phyloP scores from a whole-genome alignment of 2,797 vertebrate genomes.

The Hemitrygon akajei region DNA sequence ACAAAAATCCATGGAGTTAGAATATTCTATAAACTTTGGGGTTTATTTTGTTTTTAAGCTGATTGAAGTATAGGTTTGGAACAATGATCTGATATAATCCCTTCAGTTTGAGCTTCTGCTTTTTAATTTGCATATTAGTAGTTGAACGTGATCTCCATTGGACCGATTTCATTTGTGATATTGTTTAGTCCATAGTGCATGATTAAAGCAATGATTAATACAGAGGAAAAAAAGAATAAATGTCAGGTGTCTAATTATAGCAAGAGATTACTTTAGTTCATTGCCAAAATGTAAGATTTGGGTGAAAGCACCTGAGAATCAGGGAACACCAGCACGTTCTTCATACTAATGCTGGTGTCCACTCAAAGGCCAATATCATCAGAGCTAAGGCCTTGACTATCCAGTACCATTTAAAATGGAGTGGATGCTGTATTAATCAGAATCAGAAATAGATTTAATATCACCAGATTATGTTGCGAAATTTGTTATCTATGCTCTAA shows the following conservation, averaged over 20 bases:
- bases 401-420: no score
- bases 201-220: neutral
- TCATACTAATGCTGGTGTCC: no score
- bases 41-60: slow-evolving; percentile 19
- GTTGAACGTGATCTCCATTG: neutral
- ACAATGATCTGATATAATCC: slow-evolving; percentile 9
- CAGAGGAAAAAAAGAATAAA: neutral
- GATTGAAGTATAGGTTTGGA: slow-evolving; percentile 4
- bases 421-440: no score
- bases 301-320: no score
- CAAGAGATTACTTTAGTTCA: neutral
- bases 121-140: slow-evolving; percentile 22
- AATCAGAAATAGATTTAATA: no score
- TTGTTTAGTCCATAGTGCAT: neutral
- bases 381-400: no score
- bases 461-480: no score
- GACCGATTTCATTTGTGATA: neutral
- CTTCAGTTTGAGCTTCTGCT: neutral
- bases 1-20: neutral
- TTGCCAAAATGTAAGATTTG: no score
- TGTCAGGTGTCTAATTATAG: neutral
- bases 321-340: no score
- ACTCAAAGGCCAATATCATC: no score
- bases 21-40: neutral
- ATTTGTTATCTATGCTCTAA: no score